Evolutionary conservation across 1,140 invertebrate genomes (phyloP), one percentile per base, ranked within the genome.

Genomic region (Saccostrea echinata): DNA sequence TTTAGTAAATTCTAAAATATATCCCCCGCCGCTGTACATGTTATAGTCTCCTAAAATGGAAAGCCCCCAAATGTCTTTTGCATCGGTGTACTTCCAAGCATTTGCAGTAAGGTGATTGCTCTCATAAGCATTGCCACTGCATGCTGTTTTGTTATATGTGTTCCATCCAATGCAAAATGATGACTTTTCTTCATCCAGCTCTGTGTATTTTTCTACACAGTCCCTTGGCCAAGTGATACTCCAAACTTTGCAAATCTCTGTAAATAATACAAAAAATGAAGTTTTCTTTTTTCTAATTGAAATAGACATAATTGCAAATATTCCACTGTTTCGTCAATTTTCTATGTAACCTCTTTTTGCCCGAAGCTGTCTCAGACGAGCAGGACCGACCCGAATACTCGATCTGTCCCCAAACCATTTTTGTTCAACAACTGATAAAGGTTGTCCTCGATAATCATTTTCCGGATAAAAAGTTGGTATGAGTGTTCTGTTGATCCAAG

Each of bases 11-110:
- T 91, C 86, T 0, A 88, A 18, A 21, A 92, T 88, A 83, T 90
- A 92, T 18, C 91, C 91, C 3, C 89, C 91, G 30, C 91, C 90
- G 27, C 89, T 80, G 82, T 92, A 92, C 3, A 61, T 83, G 33
- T 86, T 84, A 84, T 92, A 90, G 33, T 88, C 57, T 21, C 92
- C 91, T 21, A 84, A 30, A 16, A 92, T 86, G 1, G 90, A 83
- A n/a, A 89, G 24, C 1, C 88, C 88, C 88, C 86, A 91, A 16
- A 90, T 85, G 1, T 92, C 90, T 16, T 83, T 57, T 4, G 89
- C 55, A n/a, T 84, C 61, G 21, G 71, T 84, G 85, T 91, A 90
- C 24, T 82, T 71, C 92, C 92, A 92, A 18, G 90, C 89, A 16
- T 86, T 84, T 30, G 85, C 57, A 0, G 89, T 91, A 3, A 89